Percentiles rank a stretch among this genome's conserved stretches.
Conservation (phyloP, 2,113 vertebrate species). For the Micronycteris hirsuta region DNA sequence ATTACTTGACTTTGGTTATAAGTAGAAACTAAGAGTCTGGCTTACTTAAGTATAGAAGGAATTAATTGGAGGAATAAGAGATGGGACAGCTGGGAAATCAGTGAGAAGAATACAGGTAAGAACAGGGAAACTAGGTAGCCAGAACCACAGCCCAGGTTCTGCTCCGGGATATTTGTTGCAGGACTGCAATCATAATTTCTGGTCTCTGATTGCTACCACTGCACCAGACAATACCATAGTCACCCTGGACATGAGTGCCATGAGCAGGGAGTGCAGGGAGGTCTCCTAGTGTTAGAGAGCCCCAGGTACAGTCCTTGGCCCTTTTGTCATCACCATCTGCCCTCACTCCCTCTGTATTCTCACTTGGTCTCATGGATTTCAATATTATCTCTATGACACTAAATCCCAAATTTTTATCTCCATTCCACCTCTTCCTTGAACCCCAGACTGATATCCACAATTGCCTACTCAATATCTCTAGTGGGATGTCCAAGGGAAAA, state of each 20-base stretch:
- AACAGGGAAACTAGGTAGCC: background rate
- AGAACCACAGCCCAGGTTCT: background rate
- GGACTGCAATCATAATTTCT: background rate
- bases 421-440: background rate
- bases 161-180: fast-evolving
- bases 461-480: background rate
- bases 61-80: background rate
- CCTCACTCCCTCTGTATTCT: background rate
- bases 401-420: background rate
- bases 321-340: background rate
- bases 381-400: background rate
- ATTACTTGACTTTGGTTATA: background rate
- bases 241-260: background rate
- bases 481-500: background rate
- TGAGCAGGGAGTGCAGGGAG: background rate
- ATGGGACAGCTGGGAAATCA: background rate
- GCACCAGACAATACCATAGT: background rate
- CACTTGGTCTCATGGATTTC: background rate
- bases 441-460: background rate
- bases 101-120: background rate
- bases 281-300: background rate
- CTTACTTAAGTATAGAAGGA: background rate
- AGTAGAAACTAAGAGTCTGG: background rate
- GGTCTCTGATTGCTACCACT: background rate
- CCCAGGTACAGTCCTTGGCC: background rate